These are phyloP conservation scores for Rallus limicola DNA, from an alignment of 2,113 vertebrate genomes.

Conservation along the genomic window DNA sequence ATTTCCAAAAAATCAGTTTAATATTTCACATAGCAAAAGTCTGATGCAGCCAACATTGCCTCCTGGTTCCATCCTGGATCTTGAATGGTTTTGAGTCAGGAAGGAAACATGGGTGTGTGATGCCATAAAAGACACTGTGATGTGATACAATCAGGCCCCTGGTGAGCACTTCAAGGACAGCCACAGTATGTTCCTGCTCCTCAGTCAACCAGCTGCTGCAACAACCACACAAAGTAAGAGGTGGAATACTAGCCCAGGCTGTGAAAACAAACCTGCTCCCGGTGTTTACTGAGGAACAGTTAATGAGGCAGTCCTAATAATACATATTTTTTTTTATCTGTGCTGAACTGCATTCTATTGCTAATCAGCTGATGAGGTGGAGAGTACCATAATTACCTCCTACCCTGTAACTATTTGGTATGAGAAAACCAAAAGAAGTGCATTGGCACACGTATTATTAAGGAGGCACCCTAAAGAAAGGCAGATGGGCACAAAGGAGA, in stretches of 20 bases:
- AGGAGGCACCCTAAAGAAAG: neutral
- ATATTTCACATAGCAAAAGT: accelerated
- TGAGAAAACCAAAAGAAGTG: neutral
- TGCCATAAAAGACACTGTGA: neutral
- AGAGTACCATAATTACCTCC: neutral
- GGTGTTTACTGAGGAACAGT: neutral
- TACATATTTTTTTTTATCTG: neutral
- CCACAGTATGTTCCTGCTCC: neutral
- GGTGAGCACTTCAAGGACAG: neutral
- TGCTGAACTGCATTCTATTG: neutral
- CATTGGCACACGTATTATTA: neutral
- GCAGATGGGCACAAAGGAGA: neutral
- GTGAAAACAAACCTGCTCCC: neutral
- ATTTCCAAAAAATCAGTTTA: neutral
- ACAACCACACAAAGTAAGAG: neutral
- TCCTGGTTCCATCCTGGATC: neutral
- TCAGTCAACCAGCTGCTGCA: neutral
- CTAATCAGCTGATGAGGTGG: neutral
- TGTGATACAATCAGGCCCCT: neutral
- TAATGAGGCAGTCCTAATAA: neutral
- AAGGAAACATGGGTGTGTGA: neutral
- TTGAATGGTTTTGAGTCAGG: neutral
- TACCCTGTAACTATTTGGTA: neutral
- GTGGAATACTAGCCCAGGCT: neutral
- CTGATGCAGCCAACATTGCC: neutral